Base-by-base conservation (phyloP, 2,888 invertebrate genomes). In the Malacosoma neustria region DNA sequence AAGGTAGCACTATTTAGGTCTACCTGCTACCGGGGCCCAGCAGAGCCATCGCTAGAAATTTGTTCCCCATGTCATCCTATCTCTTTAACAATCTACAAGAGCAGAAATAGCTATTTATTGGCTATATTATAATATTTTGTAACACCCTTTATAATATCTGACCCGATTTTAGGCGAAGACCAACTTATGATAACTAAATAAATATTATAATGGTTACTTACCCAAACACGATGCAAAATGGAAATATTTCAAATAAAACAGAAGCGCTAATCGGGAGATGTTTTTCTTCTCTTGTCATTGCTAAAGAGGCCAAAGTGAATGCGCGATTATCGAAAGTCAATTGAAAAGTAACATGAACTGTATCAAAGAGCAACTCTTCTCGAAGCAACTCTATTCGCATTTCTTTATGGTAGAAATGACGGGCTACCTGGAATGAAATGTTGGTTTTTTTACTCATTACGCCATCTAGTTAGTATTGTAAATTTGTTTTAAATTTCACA, bases 151-250 rank as follows among this genome's bases (percentile, higher is more conserved):
- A 4, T 31, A 31, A 31, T 3, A n/a, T 31, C 11, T 3, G 30
- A 3, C n/a, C 3, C 11, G 14, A n/a, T 2, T 14, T 7, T 32
- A 13, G 13, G 13, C 9, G 13, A 14, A 7, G 11, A 13, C 9
- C 13, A 32, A 14, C n/a, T n/a, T n/a, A n/a, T n/a, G n/a, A n/a
- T n/a, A n/a, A n/a, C n/a, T n/a, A n/a, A n/a, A n/a, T n/a, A n/a
- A 22, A 22, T 22, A 22, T 22, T 22, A 22, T 22, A 7, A 22
- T 22, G 11, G 12, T 14, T 14, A 22, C 89, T 87, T 77, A 95
- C 93, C 96, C 95, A 74, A 98, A 98, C 31, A 98, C 97, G 50
- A 99, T 94, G 79, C 97, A 97, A 87, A 99, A 99, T 1, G 99
- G 98, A 72, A 99, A 99, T 62, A 98, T 96, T 72, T 98, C 97